Conservation (phyloP, 2,113 vertebrate genomes). For the Orycteropus afer region DNA sequence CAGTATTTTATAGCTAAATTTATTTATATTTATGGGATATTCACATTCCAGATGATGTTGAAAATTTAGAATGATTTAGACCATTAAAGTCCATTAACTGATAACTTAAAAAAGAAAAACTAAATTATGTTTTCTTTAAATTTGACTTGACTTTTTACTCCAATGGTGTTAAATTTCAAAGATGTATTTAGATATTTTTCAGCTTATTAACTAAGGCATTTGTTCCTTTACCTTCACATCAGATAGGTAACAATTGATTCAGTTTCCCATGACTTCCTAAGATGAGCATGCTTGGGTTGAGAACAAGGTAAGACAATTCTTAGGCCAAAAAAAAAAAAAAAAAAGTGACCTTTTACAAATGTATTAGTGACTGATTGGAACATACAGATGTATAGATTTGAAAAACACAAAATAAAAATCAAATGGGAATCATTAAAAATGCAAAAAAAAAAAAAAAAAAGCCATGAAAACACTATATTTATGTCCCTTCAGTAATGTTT, state of each 20-base stretch:
- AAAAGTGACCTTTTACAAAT: background rate
- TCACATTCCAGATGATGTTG: background rate
- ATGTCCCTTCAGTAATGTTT: background rate
- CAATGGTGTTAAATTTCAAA: background rate
- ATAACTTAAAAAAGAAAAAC: background rate
- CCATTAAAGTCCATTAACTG: background rate
- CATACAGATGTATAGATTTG: background rate
- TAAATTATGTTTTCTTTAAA: conserved; percentile 14
- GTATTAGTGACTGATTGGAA: background rate
- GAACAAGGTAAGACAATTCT: background rate
- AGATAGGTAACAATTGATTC: background rate
- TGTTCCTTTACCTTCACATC: background rate
- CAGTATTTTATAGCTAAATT: background rate
- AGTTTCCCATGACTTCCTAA: background rate
- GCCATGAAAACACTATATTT: background rate
- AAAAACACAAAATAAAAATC: background rate
- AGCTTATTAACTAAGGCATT: background rate
- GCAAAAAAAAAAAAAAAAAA: conserved; percentile 1
- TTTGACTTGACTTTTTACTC: background rate
- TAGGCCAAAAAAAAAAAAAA: no score
- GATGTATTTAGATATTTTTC: background rate
- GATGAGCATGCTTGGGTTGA: background rate
- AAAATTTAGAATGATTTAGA: background rate
- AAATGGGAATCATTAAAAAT: background rate
- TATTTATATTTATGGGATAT: background rate